A percentile compares a stretch with the other conserved stretches of the same genome.
Conservation (phyloP, 2,113 vertebrate species). For the Rhinoptilus africanus region DNA sequence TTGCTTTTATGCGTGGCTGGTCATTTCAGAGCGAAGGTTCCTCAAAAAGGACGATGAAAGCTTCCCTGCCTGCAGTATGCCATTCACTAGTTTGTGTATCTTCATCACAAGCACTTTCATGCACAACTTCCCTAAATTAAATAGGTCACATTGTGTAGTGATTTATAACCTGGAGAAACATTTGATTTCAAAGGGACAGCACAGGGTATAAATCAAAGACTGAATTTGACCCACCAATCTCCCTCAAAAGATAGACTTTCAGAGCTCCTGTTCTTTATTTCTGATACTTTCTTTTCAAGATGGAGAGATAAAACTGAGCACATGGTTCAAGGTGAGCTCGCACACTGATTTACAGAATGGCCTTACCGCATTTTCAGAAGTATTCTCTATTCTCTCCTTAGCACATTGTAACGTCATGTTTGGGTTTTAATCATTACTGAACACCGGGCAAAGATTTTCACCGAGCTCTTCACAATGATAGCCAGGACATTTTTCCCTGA, state of each 20-base stretch:
- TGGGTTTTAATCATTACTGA: conserved; percentile 33
- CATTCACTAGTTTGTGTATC: background rate
- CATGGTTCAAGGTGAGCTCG: conserved; percentile 20
- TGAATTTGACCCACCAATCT: conserved; percentile 8
- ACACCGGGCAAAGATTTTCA: background rate
- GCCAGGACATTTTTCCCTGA: background rate
- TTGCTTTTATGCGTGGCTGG: background rate
- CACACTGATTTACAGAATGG: background rate
- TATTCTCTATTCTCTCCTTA: background rate
- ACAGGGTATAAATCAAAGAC: conserved; percentile 23
- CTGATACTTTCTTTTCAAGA: conserved; percentile 8
- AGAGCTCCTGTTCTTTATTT: conserved; percentile 36
- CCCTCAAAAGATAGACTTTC: background rate
- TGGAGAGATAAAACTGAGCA: background rate
- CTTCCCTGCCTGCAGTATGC: background rate
- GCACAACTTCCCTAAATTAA: conserved; percentile 18
- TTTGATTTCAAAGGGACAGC: conserved; percentile 22
- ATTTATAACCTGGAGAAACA: background rate
- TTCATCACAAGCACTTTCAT: background rate
- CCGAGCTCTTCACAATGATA: conserved; percentile 17
- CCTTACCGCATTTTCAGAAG: background rate
- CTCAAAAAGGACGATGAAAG: background rate
- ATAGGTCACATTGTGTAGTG: background rate
- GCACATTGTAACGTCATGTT: conserved; percentile 17
- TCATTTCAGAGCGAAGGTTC: background rate